Conservation (phyloP, 2,797 vertebrate genomes). For the Alosa sapidissima region DNA sequence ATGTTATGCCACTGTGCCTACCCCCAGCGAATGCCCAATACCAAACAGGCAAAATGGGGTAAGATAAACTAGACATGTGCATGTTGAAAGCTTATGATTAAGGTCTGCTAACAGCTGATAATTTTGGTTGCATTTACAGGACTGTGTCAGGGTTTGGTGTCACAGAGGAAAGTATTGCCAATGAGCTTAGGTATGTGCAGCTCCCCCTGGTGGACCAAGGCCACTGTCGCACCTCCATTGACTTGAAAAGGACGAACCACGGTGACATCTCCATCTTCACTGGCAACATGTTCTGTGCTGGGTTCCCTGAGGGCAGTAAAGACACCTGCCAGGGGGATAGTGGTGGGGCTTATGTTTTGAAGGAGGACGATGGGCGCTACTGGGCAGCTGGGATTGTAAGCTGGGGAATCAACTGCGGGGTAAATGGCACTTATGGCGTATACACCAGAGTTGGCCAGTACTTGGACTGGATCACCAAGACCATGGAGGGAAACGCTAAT, state of each 20-base stretch:
- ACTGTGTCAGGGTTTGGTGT: conserved; percentile 55
- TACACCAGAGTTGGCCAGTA: conserved; percentile 53
- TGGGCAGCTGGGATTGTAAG: conserved; percentile 57
- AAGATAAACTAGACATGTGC: conserved; percentile 6
- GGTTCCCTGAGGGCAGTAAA: conserved; percentile 33
- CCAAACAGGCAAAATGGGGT: conserved; percentile 18
- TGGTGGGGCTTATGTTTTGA: conserved; percentile 44
- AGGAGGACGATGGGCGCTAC: background rate
- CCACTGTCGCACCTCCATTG: conserved; percentile 24
- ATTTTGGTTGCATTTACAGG: conserved; percentile 20
- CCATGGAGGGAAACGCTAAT: conserved; percentile 43
- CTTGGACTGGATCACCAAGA: conserved; percentile 49
- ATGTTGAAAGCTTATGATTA: background rate
- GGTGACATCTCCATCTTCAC: conserved; percentile 23
- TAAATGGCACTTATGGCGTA: conserved; percentile 38
- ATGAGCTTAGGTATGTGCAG: conserved; percentile 36
- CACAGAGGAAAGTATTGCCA: accelerated
- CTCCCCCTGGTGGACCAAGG: conserved; percentile 40
- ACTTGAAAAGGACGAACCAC: background rate
- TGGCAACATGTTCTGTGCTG: conserved; percentile 60
- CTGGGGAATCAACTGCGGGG: conserved; percentile 54
- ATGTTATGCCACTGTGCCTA: conserved; percentile 57
- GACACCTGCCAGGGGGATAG: conserved; percentile 58
- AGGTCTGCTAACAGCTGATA: background rate
- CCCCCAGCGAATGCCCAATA: conserved; percentile 38